Base-by-base conservation (phyloP, 1,140 invertebrate species). In the Lordiphosa clarofinis region DNA sequence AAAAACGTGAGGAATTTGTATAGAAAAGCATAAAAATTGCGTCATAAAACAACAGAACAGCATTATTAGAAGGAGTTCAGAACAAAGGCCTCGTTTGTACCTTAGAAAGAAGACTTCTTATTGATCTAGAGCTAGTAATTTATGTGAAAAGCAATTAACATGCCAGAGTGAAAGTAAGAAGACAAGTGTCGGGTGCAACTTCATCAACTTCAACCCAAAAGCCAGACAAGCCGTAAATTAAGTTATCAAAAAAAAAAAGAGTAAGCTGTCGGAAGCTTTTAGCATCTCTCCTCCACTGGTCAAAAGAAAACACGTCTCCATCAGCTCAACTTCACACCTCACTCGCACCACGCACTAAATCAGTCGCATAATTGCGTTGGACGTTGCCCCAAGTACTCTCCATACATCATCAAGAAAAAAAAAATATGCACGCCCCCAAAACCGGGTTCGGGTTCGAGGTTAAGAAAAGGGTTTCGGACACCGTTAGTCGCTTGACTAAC, bases 301-400 rank as follows among this genome's bases (percentile, higher is more conserved):
- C 6, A 8, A 31, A 31, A 31, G 28, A 31, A 31, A 31, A 31
- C 28, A 31, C 28, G 8, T 47, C 35, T 44, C 19, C 19, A 9
- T 63, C 57, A 40, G 15, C 44, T 81, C 78, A 76, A 81, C 63
- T 81, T 81, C 67, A 76, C 76, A 81, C 76, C 76, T 73, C 58
- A 49, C 55, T 43, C 10, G 44, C 47, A 60, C 65, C 58, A 81
- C 78, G 72, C 72, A 81, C 76, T 81, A 81, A 81, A 81, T 81
- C 76, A 81, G 76, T 76, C 78, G 78, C 76, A 76, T 81, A 81
- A 81, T 81, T 81, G 76, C 58, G 52, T 55, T 40, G 48, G 37
- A 38, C 24, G 54, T 59, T 56, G 40, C 46, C 38, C 54, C 35
- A 39, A 66, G 63, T 58, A 62, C 68, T 42, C 50, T 40, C 50